Evolutionary conservation across 92 coral and sea anemone genomes (phyloP).

Genomic region (Epizoanthus rinbou): DNA sequence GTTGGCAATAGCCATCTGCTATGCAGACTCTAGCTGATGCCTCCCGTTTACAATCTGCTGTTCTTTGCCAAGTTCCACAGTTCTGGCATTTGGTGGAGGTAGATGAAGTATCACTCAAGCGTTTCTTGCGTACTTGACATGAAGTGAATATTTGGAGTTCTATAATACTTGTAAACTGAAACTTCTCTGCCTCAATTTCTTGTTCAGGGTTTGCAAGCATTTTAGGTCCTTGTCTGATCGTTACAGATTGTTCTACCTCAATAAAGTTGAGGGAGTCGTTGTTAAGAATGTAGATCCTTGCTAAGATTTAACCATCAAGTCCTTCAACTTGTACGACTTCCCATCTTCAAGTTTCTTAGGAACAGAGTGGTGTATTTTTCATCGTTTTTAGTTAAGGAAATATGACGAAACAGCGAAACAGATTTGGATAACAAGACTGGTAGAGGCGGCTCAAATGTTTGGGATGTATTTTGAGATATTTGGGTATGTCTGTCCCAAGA

Average conservation of each 20-base stretch:
- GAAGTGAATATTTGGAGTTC: constrained; percentile 21
- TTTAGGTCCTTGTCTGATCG: too few relatives aligned
- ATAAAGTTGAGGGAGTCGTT: too few relatives aligned
- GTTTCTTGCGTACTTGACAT: constrained; percentile 37
- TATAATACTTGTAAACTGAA: constrained; percentile 43
- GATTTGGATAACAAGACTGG: too few relatives aligned
- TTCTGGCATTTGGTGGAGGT: constrained; percentile 24
- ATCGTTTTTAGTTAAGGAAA: too few relatives aligned
- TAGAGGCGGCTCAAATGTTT: too few relatives aligned
- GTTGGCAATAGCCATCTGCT: neutral
- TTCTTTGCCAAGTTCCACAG: constrained; percentile 33
- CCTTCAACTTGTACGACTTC: neutral
- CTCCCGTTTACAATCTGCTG: constrained; percentile 8
- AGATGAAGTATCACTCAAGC: constrained; percentile 22
- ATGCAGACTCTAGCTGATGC: constrained; percentile 1
- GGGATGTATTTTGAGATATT: too few relatives aligned
- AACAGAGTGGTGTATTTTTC: too few relatives aligned
- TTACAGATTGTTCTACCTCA: too few relatives aligned
- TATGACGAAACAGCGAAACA: too few relatives aligned
- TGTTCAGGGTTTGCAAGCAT: constrained; percentile 3
- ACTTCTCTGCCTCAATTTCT: constrained; percentile 42
- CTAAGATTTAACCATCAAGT: too few relatives aligned
- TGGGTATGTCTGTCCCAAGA: too few relatives aligned
- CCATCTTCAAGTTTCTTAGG: constrained; percentile 38
- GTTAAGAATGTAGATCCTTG: too few relatives aligned